A percentile compares a stretch with the other conserved stretches of the same genome.
phyloP scores from a whole-genome alignment of 2,797 vertebrate genomes.

The Poeciliopsis paucimaculata region DNA sequence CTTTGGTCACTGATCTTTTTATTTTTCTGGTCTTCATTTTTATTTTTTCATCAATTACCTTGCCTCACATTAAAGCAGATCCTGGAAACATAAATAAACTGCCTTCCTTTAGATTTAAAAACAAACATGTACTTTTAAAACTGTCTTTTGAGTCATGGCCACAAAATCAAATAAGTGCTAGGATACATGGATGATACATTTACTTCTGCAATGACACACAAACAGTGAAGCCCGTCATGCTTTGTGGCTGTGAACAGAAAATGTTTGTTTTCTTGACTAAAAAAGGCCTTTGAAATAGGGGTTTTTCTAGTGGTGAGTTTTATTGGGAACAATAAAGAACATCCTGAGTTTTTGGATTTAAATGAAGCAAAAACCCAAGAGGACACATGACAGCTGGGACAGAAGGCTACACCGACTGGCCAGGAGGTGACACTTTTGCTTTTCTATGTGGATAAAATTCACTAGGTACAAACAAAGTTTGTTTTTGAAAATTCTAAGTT shows the following conservation, averaged over 20 bases:
- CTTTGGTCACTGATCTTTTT: not conserved
- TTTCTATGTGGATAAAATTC: not conserved
- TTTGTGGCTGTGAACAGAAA: not conserved
- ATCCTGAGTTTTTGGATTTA: not conserved
- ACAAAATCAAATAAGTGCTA: not conserved
- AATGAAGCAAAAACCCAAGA: not conserved
- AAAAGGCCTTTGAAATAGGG: not conserved
- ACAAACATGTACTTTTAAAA: not conserved
- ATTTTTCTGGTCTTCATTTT: not conserved
- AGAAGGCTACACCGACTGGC: not conserved
- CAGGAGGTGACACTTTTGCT: not conserved
- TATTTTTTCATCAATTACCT: not conserved
- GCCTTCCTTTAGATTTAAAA: not conserved
- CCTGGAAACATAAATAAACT: not conserved
- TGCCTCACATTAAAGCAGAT: not conserved
- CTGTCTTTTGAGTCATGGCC: not conserved
- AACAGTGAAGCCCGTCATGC: not conserved
- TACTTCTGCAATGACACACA: not conserved
- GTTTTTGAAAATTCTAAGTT: too few relatives aligned
- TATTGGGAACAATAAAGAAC: not conserved
- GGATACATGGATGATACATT: not conserved
- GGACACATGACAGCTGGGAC: not conserved
- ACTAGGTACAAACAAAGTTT: too few relatives aligned
- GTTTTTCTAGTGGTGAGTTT: not conserved
- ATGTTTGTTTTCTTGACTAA: not conserved